Base-by-base conservation (phyloP, 2,888 invertebrate genomes). In the Frankliniella intonsa region DNA sequence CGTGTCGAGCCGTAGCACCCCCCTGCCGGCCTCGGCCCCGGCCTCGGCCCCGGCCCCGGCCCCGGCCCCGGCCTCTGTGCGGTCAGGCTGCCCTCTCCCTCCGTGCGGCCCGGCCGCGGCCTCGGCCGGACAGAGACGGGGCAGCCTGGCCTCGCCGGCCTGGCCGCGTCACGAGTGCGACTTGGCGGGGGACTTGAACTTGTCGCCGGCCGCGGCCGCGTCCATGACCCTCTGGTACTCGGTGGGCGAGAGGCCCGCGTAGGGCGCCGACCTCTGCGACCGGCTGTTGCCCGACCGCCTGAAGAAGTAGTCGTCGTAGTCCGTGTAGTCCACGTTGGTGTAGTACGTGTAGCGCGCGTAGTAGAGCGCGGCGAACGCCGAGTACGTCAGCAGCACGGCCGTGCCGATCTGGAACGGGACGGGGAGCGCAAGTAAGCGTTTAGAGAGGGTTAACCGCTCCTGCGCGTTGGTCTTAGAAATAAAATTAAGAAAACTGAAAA, bases 331-430 rank as follows among this genome's bases (percentile, higher is more conserved):
- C 87, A 94, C 94, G 82, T 93, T 92, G n/a, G 93, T 90, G 83
- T 94, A 90, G 81, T 95, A 94, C 88, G 95, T 95, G 87, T 95
- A 94, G 88, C 95, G 95, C 82, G 95, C 95, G 88, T 95, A 95
- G 88, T 95, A 95, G 86, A 95, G 93, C 82, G 95, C 95, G 2
- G 95, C 95, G 85, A 95, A 91, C 82, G 94, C 94, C 82, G 95
- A 95, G 89, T 95, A 95, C 85, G 95, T 92, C 51, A 95, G 90
- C 79, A 95, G 89, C 9, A 92, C 91, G 0, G 95, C 95, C 11
- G 95, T 95, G 86, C 93, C 93, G 80, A 95, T 90, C 95, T 95
- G 90, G 84, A 90, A 38, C 38, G 14, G 27, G 9, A 38, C 38
- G 14, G 27, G 9, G 19, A 17, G 80, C 2, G 27, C 12, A 79